These are phyloP conservation scores for Pristionchus mayeri DNA, from an alignment of 2,888 invertebrate species.

Conservation along the genomic window DNA sequence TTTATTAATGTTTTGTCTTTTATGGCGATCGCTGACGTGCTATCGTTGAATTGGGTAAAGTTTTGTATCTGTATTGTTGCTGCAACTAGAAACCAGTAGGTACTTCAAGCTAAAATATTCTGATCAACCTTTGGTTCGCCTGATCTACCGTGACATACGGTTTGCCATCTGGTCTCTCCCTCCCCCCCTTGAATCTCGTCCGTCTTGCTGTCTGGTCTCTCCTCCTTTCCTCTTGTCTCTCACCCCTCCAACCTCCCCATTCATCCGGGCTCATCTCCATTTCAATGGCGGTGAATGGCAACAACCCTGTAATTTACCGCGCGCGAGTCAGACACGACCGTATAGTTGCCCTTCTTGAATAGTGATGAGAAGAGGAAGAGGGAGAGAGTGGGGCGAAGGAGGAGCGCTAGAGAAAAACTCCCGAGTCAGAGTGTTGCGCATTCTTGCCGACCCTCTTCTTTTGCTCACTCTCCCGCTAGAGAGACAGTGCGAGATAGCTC, in stretches of 20 bases:
- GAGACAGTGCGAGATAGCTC: not conserved
- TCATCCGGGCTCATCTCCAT: not conserved
- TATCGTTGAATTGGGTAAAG: no score
- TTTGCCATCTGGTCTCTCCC: not conserved
- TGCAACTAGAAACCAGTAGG: no score
- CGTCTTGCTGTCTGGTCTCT: constrained; percentile 7
- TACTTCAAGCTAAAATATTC: not conserved
- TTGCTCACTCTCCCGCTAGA: no score
- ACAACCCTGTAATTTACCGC: constrained; percentile 30
- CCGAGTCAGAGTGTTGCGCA: no score
- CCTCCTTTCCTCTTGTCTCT: not conserved
- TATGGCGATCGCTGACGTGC: no score
- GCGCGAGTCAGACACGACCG: not conserved
- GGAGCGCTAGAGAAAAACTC: no score
- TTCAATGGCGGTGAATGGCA: not conserved
- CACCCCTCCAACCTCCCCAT: not conserved
- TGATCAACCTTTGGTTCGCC: not conserved
- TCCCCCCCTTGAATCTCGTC: no score
- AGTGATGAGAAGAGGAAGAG: not conserved
- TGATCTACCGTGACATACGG: constrained; percentile 23
- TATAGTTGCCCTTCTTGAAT: not conserved
- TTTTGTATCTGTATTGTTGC: no score
- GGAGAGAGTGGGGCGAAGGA: no score
- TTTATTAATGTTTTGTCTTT: no score
- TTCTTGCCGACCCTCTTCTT: no score